These are phyloP conservation scores for Tipula confusa DNA, from an alignment of 2,888 invertebrate genomes.

Conservation along the genomic window DNA sequence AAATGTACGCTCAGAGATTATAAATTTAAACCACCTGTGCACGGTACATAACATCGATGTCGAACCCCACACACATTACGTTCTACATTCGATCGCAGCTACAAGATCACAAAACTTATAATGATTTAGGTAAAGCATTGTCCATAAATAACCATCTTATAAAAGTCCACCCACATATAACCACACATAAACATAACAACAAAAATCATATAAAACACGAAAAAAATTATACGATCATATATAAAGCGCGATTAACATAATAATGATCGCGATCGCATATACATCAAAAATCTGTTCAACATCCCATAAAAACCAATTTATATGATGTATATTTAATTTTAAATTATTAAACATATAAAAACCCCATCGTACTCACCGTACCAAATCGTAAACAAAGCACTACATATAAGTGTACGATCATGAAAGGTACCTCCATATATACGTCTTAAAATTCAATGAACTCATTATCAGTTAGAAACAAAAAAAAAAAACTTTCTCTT, in stretches of 20 bases:
- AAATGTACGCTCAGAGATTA: too few relatives aligned
- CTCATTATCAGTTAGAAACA: constrained; percentile 12
- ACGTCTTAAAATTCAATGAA: neutral
- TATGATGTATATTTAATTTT: neutral
- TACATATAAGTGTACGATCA: neutral
- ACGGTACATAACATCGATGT: too few relatives aligned
- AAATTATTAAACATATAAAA: neutral
- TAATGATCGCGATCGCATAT: neutral
- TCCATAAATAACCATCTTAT: neutral
- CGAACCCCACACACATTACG: too few relatives aligned
- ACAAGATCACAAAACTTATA: neutral
- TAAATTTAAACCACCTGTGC: too few relatives aligned
- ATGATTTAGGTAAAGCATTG: neutral
- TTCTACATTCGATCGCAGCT: neutral
- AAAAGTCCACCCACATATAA: neutral
- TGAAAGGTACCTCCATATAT: neutral
- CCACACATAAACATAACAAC: neutral
- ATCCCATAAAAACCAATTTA: neutral
- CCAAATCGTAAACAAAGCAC: neutral
- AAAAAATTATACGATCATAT: neutral
- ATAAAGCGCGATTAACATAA: neutral
- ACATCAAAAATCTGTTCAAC: neutral
- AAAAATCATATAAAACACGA: neutral
- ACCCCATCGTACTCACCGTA: neutral
- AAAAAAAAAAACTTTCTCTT: neutral